Evolutionary conservation across 2,797 vertebrate genomes (phyloP).

Genomic region (Pipistrellus nathusii): DNA sequence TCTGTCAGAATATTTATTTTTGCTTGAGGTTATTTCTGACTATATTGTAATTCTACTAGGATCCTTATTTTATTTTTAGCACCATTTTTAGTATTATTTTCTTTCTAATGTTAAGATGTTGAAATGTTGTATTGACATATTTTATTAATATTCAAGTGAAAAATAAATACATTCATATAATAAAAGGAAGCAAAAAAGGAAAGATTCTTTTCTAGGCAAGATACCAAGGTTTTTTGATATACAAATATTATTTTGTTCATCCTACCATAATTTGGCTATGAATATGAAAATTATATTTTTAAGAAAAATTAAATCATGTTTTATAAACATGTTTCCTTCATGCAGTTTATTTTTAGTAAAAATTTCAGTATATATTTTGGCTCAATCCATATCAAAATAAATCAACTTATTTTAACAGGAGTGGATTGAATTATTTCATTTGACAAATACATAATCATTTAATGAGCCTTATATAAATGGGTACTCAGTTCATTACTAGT

Average conservation of each 20-base stretch:
- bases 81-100: neutral
- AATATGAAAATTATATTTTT: neutral
- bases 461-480: neutral
- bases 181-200: neutral
- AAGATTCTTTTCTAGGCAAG: neutral
- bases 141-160: neutral
- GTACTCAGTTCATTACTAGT: neutral
- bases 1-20: neutral
- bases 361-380: neutral
- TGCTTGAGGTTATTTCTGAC: neutral
- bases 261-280: neutral
- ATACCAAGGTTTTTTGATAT: neutral
- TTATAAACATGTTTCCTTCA: neutral
- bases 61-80: neutral
- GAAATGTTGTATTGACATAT: constrained; percentile 21
- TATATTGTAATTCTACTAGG: neutral
- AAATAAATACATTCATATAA: constrained; percentile 12
- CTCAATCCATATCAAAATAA: neutral
- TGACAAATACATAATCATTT: neutral
- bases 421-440: neutral
- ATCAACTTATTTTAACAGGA: neutral
- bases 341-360: neutral
- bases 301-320: neutral
- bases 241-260: neutral
- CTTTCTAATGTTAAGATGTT: neutral